Conservation (phyloP, 1,140 invertebrate species). For the Conus betulinus region DNA sequence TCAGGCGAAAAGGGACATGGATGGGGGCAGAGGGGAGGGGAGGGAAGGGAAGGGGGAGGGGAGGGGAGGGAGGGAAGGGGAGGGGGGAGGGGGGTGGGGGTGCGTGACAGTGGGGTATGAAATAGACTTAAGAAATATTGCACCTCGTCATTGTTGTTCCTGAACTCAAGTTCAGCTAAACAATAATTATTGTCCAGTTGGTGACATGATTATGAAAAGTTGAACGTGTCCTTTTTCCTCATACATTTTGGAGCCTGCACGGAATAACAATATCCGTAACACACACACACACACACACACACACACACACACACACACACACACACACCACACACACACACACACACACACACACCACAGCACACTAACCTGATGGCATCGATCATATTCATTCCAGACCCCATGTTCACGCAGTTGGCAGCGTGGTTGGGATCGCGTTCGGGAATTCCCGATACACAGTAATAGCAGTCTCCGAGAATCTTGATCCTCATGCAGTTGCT, state of each 20-base stretch:
- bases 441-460: conserved; percentile 93
- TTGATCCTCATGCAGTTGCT: conserved; percentile 95
- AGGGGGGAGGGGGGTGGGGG: too few relatives aligned
- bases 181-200: too few relatives aligned
- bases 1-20: too few relatives aligned
- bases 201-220: too few relatives aligned
- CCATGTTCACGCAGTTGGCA: conserved; percentile 94
- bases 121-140: neutral
- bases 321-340: conserved; percentile 14
- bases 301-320: conserved; percentile 5
- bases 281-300: neutral
- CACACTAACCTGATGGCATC: conserved; percentile 85
- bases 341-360: conserved; percentile 22
- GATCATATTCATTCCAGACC: conserved; percentile 96
- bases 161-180: too few relatives aligned
- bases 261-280: too few relatives aligned
- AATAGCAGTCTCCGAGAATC: conserved; percentile 95
- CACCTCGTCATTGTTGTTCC: too few relatives aligned
- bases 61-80: too few relatives aligned
- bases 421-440: conserved; percentile 92
- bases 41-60: too few relatives aligned
- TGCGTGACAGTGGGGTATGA: neutral
- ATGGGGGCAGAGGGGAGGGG: too few relatives aligned
- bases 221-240: too few relatives aligned
- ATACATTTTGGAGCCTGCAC: too few relatives aligned